A percentile compares a stretch with the other conserved stretches of the same genome.
Conservation (phyloP, 2,797 vertebrate genomes). For the Melopsittacus undulatus region DNA sequence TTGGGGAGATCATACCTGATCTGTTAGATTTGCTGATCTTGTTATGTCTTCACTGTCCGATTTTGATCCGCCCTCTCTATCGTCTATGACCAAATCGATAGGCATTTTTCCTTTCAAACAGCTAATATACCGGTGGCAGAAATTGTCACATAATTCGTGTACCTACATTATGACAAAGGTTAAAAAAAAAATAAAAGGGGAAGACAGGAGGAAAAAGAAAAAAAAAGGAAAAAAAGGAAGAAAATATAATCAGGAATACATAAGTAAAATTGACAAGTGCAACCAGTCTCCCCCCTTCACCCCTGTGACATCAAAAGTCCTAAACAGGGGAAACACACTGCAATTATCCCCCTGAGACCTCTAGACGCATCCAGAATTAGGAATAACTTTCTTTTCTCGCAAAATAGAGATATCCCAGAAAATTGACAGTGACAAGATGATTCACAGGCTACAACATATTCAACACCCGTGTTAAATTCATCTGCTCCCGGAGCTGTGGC, state of each 20-base stretch:
- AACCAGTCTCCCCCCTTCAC: constrained; percentile 71
- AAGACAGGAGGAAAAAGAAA: rapidly evolving
- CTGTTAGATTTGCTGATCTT: constrained; percentile 93
- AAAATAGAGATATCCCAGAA: constrained; percentile 98
- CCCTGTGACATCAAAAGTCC: constrained; percentile 80
- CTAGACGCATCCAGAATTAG: constrained; percentile 80
- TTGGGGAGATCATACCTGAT: constrained; percentile 88
- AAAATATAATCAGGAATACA: constrained; percentile 77
- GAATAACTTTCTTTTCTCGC: constrained; percentile 84
- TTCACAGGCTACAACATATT: constrained; percentile 92
- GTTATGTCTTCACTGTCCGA: constrained; percentile 99
- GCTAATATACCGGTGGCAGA: constrained; percentile 99
- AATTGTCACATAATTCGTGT: constrained; percentile 99
- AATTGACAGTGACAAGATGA: constrained; percentile 99
- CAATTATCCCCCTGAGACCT: constrained; percentile 80
- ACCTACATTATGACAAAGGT: constrained; percentile 82
- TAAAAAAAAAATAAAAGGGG: neutral
- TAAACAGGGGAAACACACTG: constrained; percentile 77
- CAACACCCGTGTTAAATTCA: constrained; percentile 97
- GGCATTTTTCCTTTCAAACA: constrained; percentile 99
- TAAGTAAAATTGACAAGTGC: constrained; percentile 83
- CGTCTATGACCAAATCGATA: constrained; percentile 99
- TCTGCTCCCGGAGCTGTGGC: constrained; percentile 89
- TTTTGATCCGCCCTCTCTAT: constrained; percentile 98
- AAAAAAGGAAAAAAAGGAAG: neutral